A percentile compares a stretch with the other conserved stretches of the same genome.
These are phyloP conservation scores for Eupithecia centaureata DNA, from an alignment of 2,888 invertebrate species.

Conservation along the genomic window DNA sequence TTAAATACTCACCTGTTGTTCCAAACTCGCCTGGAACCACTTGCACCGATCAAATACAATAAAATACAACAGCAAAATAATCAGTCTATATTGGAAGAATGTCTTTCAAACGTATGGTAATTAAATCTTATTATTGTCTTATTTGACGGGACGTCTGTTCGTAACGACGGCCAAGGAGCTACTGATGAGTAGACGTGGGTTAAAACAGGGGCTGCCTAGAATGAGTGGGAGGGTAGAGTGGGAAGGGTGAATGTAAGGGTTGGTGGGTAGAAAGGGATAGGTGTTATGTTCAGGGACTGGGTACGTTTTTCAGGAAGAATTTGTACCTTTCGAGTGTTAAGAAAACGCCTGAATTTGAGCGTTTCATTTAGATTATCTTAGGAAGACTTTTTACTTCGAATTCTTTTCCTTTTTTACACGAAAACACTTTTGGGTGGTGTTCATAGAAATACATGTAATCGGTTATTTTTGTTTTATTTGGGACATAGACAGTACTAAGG, in stretches of 20 bases:
- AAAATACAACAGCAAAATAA: background rate
- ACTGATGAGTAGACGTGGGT: slow-evolving; percentile 64
- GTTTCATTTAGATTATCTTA: background rate
- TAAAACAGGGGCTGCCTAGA: slow-evolving; percentile 67
- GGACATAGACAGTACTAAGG: too few species aligned
- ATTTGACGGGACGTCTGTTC: slow-evolving; percentile 45
- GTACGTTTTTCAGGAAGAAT: slow-evolving; percentile 64
- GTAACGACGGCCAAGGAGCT: slow-evolving; percentile 55
- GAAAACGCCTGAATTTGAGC: slow-evolving; percentile 3
- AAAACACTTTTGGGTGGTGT: too few species aligned
- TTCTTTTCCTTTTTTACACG: background rate
- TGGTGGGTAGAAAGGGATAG: slow-evolving; percentile 48
- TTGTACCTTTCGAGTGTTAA: slow-evolving; percentile 52
- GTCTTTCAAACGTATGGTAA: slow-evolving; percentile 9
- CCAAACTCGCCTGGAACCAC: background rate
- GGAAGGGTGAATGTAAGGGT: slow-evolving; percentile 46
- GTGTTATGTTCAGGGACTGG: slow-evolving; percentile 47
- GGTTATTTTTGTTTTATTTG: too few species aligned
- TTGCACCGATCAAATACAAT: background rate
- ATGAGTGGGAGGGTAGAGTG: slow-evolving; percentile 67
- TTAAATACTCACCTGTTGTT: slow-evolving; percentile 1
- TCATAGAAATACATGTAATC: too few species aligned
- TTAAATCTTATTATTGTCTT: slow-evolving; percentile 19
- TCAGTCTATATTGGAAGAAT: slow-evolving; percentile 24
- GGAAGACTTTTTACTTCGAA: background rate